Evolutionary conservation across 1,140 invertebrate species (phyloP).

Genomic region (Harlomillsia oculata): DNA sequence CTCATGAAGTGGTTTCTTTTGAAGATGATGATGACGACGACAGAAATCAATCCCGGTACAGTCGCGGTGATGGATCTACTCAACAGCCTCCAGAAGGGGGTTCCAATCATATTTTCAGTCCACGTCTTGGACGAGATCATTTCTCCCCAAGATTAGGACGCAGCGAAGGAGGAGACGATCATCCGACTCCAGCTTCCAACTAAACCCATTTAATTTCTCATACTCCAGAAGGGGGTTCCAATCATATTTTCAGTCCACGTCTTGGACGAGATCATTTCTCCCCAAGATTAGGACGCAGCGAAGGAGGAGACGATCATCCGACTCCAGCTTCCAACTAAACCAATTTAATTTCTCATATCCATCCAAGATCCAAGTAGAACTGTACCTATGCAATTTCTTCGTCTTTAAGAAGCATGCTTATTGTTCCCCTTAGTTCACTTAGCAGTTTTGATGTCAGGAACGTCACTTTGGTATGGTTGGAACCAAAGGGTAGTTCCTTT

Average conservation of each 20-base stretch:
- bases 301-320: conserved; percentile 17
- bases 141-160: conserved; percentile 22
- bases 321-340: background rate
- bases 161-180: conserved; percentile 16
- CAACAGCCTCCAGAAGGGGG: background rate
- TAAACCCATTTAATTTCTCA: background rate
- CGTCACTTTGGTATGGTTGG: too few relatives aligned
- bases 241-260: conserved; percentile 8
- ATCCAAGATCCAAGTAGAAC: too few relatives aligned
- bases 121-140: conserved; percentile 26
- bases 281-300: conserved; percentile 15
- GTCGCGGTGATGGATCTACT: background rate
- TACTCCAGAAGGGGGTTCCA: background rate
- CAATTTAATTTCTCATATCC: background rate
- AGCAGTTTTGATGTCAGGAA: too few relatives aligned
- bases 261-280: conserved; percentile 29
- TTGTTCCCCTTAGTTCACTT: too few relatives aligned
- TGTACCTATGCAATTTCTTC: too few relatives aligned
- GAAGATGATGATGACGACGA: conserved; percentile 18
- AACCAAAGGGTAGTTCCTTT: too few relatives aligned
- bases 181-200: conserved; percentile 1
- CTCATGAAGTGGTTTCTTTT: conserved; percentile 19
- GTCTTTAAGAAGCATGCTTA: too few relatives aligned
- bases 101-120: background rate
- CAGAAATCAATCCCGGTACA: background rate